Evolutionary conservation across 2,113 vertebrate genomes (phyloP), one percentile per base, ranked within the genome.

Genomic region (Otis tarda): DNA sequence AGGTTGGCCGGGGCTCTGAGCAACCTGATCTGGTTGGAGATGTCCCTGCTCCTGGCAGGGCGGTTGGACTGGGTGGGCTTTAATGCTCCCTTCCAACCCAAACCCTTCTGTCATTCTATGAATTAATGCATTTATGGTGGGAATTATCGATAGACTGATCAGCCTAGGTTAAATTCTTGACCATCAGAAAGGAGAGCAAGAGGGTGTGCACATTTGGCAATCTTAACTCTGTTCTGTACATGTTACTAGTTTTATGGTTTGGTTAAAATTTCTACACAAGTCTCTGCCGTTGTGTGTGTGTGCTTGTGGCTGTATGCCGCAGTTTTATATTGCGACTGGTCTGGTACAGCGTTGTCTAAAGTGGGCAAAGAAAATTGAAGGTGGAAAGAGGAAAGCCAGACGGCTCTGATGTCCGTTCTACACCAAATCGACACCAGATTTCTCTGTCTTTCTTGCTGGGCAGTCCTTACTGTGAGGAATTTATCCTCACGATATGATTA

Each of bases 241-340:
- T 33, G 21, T 59, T 52, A 3, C 25, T 45, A 10, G 55, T 56
- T 83, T 18, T 18, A 6, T 20, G 16, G 12, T 43, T 45, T 27
- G 43, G 39, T 30, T 41, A 33, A 5, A 41, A 4, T 18, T 70
- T 50, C 57, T 5, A 28, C 1, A 0, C 15, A 4, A 4, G 33
- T n/a, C 49, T 43, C 31, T 35, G 24, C 28, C 0, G 0, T 35
- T 43, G 41, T 28, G 6, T 1, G 3, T 2, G 12, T 4, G 14
- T 1, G 30, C 37, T 20, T 4, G 7, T 0, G 4, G 43, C 60
- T 2, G 4, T 3, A 2, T 6, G 37, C 47, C 11, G 43, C 0
- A 0, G 24, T 28, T 19, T 3, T 4, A 1, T 15, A 1, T 19
- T 3, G 15, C 1, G 1, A 2, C 24, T 23, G 50, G 30, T 18